A percentile compares a stretch with the other conserved stretches of the same genome.
phyloP scores from a whole-genome alignment of 2,888 invertebrate genomes.

The Nymphalis urticae region DNA sequence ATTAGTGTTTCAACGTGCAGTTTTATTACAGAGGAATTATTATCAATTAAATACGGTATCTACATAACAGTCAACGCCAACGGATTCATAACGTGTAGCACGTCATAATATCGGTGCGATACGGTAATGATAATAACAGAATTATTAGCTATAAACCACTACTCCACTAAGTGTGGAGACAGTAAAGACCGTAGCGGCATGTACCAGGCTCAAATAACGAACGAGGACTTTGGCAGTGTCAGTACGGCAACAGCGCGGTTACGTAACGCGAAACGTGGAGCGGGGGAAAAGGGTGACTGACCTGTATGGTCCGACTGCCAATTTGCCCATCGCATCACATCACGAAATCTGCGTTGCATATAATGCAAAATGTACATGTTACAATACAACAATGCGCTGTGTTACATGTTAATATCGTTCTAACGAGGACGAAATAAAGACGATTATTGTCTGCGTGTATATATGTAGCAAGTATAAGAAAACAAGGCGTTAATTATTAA shows the following conservation, averaged over 20 bases:
- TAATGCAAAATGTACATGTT: slow-evolving; percentile 41
- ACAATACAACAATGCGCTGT: slow-evolving; percentile 15
- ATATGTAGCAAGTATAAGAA: not conserved
- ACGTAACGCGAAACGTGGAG: slow-evolving; percentile 62
- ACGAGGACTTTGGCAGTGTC: slow-evolving; percentile 70
- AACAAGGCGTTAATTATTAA: slow-evolving; percentile 27
- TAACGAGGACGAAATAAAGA: slow-evolving; percentile 1
- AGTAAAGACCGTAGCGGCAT: slow-evolving; percentile 46
- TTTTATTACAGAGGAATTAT: no score
- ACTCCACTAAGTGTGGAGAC: slow-evolving; percentile 13
- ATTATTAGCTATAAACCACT: not conserved
- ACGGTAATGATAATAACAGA: no score
- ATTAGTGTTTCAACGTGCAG: no score
- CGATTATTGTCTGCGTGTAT: not conserved
- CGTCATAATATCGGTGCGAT: not conserved
- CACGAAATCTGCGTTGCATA: slow-evolving; percentile 74
- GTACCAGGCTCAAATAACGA: slow-evolving; percentile 61
- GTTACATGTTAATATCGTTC: slow-evolving; percentile 14
- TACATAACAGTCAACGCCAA: no score
- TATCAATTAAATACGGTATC: no score
- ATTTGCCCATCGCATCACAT: slow-evolving; percentile 77
- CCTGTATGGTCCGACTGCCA: slow-evolving; percentile 75
- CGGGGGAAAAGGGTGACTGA: slow-evolving; percentile 62
- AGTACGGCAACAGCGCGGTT: slow-evolving; percentile 73
- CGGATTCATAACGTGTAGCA: not conserved